A percentile compares a stretch with the other conserved stretches of the same genome.
Conservation (phyloP, 1,140 invertebrate genomes). For the Phocides pigmalion region DNA sequence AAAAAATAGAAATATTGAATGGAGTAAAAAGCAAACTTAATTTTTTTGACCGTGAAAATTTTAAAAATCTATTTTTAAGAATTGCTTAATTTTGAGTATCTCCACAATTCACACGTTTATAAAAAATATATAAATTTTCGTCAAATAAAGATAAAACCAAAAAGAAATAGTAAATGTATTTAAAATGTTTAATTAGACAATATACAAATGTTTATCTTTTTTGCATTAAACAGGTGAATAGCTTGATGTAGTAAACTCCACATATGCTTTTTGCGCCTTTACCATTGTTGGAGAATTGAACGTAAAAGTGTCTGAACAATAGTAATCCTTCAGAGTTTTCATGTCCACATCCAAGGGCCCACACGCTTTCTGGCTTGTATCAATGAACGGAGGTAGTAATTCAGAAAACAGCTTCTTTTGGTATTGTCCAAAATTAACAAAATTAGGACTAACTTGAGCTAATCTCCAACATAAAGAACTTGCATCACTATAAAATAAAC, state of each 20-base stretch:
- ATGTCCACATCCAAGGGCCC: conserved; percentile 55
- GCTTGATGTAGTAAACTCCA: conserved; percentile 41
- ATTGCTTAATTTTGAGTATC: too few relatives aligned
- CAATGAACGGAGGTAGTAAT: conserved; percentile 42
- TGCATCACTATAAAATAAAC: conserved; percentile 57
- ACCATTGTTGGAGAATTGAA: conserved; percentile 71
- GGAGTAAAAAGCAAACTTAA: too few relatives aligned
- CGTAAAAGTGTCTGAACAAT: conserved; percentile 67
- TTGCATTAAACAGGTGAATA: conserved; percentile 49
- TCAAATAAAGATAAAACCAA: background rate
- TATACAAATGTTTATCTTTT: background rate
- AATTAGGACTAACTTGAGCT: conserved; percentile 66
- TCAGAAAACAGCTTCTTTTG: conserved; percentile 58
- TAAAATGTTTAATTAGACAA: background rate
- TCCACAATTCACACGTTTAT: too few relatives aligned
- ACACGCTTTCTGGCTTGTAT: background rate
- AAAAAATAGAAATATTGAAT: background rate
- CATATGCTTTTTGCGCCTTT: conserved; percentile 58
- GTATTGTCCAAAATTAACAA: conserved; percentile 50
- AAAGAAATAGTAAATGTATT: background rate
- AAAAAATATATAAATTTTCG: too few relatives aligned
- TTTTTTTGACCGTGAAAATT: conserved; percentile 14
- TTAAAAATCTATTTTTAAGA: too few relatives aligned
- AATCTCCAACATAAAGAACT: conserved; percentile 53
- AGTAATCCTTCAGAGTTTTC: conserved; percentile 63